A percentile compares a stretch with the other conserved stretches of the same genome.
Conservation (phyloP, 2,888 invertebrate species). For the Dinocampus coccinellae region DNA sequence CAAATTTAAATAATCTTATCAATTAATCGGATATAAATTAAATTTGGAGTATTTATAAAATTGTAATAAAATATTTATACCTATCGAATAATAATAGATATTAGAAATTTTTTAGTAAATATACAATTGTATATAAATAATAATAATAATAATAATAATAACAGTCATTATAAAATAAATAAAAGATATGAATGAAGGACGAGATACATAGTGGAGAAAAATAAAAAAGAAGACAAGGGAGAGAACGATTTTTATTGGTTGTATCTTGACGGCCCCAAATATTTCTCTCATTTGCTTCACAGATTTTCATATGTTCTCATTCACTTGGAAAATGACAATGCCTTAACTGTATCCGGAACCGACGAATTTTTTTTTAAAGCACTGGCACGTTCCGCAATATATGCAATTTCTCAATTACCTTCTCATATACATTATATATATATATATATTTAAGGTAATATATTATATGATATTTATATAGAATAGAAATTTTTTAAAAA, state of each 20-base stretch:
- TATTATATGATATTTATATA: too few relatives aligned
- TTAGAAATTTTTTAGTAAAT: too few relatives aligned
- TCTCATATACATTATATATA: slow-evolving; percentile 5
- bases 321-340: slow-evolving; percentile 68
- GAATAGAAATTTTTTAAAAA: too few relatives aligned
- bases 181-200: slow-evolving; percentile 43
- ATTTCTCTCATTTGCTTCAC: slow-evolving; percentile 65
- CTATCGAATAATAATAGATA: too few relatives aligned
- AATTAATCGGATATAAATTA: background rate
- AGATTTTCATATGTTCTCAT: slow-evolving; percentile 69
- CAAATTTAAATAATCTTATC: background rate
- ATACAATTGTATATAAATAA: too few relatives aligned
- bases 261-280: slow-evolving; percentile 64
- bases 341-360: slow-evolving; percentile 30
- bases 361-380: slow-evolving; percentile 26
- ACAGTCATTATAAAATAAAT: too few relatives aligned
- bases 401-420: slow-evolving; percentile 8
- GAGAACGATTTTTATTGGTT: slow-evolving; percentile 67
- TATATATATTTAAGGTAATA: too few relatives aligned
- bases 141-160: too few relatives aligned
- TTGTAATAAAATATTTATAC: too few relatives aligned
- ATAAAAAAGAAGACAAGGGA: slow-evolving; percentile 50
- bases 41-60: background rate
- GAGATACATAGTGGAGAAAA: slow-evolving; percentile 40
- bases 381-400: background rate